Conservation (phyloP, 2,113 vertebrate species). For the Furnarius figulus region DNA sequence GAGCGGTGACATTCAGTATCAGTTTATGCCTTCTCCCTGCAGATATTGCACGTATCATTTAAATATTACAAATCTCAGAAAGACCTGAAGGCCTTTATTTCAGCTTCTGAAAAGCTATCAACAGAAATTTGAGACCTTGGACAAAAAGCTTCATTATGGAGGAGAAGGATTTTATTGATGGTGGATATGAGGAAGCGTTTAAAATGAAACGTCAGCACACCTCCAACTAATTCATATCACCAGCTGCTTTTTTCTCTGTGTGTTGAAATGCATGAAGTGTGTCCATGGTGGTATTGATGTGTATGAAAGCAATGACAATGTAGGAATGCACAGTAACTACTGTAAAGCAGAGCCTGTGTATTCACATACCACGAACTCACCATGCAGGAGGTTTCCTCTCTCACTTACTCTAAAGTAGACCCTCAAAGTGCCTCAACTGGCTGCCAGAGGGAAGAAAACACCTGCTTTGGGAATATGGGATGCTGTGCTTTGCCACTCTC, state of each 20-base stretch:
- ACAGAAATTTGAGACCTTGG: not conserved
- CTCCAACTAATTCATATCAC: not conserved
- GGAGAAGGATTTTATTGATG: not conserved
- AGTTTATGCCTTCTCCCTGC: not conserved
- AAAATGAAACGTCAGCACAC: not conserved
- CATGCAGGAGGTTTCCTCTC: not conserved
- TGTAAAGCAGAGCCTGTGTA: not conserved
- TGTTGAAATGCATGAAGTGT: not conserved
- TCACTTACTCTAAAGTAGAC: not conserved
- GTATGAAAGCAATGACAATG: not conserved
- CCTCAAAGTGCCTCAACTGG: not conserved
- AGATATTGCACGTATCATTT: not conserved
- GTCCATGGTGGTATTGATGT: not conserved
- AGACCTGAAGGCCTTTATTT: not conserved
- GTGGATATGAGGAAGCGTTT: not conserved
- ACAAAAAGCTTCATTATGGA: not conserved
- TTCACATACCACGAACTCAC: not conserved
- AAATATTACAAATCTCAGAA: not conserved
- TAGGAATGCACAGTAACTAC: not conserved
- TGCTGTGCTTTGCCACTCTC: not conserved
- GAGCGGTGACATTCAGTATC: not conserved
- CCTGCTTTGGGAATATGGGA: not conserved
- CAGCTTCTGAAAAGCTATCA: not conserved
- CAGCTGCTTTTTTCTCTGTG: not conserved
- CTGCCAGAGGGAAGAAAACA: not conserved